Base-by-base conservation (phyloP, 2,113 vertebrate species). In the Phyllostomus hastatus region DNA sequence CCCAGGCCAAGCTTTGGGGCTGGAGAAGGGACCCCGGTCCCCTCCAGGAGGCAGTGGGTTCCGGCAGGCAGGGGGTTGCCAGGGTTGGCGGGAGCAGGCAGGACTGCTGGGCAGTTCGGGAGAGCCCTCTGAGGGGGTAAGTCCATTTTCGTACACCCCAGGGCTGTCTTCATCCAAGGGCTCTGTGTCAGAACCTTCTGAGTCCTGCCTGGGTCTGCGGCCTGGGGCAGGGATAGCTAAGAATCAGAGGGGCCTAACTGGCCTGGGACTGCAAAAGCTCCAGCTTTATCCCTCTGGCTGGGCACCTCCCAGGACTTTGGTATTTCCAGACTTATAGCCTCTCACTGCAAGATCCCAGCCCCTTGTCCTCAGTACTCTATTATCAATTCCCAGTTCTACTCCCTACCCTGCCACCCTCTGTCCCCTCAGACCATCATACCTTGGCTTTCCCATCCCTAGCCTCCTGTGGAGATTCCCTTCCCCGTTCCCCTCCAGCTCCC, bases 81-180 rank as follows among this genome's bases (percentile, higher is more conserved):
- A 98, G 84, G 97, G 97, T 69, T 97, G 98, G 88, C 80, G 96
- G 41, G 97, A 97, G 22, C 97, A 98, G n/a, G 95, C 96, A 41
- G 98, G 98, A 72, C 97, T 98, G 95, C 98, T 98, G 57, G 98
- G 98, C 52, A 97, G 91, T 95, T 98, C 98, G 0, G 98, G 98
- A 82, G 97, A 97, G 43, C 97, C 97, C 28, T 98, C 97, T 5
- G 98, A 98, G 11, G 98, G 98, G 22, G 98, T 98, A 92, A 98
- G 97, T 96, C 98, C 98, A 4, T 98, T 98, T 87, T 98, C 98
- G 0, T 98, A 98, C 26, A 98, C 96, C 80, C 95, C 98, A 28
- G 97, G 97, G 94, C 98, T 98, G 96, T 98, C 97, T 7, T 98
- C 97, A 75, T 98, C 98, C 84, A 98, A 86, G 78, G 97, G 97